phyloP scores from a whole-genome alignment of 2,888 invertebrate genomes.

The Euplexia lucipara region DNA sequence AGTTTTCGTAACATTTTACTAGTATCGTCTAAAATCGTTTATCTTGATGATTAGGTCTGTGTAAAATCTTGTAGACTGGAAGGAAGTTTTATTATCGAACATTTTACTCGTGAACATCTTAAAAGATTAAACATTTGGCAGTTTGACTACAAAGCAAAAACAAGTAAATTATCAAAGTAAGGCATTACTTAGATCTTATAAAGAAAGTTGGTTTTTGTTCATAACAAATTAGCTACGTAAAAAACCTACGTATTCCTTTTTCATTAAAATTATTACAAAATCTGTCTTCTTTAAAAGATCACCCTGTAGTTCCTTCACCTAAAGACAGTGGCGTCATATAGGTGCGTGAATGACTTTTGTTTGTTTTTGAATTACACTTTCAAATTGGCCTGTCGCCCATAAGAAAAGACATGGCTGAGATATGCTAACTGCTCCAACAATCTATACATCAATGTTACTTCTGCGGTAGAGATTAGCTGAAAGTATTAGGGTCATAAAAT shows the following conservation, averaged over 20 bases:
- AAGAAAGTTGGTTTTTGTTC: too few relatives aligned
- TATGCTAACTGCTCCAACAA: slow-evolving; percentile 39
- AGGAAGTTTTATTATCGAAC: not conserved
- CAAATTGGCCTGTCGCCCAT: slow-evolving; percentile 68
- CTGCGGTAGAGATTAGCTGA: slow-evolving; percentile 10
- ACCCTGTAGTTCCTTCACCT: slow-evolving; percentile 27
- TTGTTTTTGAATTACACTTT: slow-evolving; percentile 67
- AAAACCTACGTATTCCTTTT: too few relatives aligned
- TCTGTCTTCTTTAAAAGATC: slow-evolving; percentile 9
- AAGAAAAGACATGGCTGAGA: slow-evolving; percentile 43
- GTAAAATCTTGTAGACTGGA: not conserved
- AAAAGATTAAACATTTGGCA: not conserved
- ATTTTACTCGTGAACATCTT: not conserved
- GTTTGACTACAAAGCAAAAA: not conserved
- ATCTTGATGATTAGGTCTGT: slow-evolving; percentile 33
- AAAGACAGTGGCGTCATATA: slow-evolving; percentile 47
- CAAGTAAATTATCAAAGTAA: not conserved
- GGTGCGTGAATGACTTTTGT: slow-evolving; percentile 21
- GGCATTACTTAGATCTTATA: not conserved
- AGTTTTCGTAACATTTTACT: slow-evolving; percentile 23
- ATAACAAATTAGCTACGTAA: too few relatives aligned
- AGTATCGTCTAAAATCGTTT: slow-evolving; percentile 20
- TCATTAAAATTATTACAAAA: not conserved
- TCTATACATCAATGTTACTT: slow-evolving; percentile 50
- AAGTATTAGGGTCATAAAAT: slow-evolving; percentile 24